Conservation (phyloP, 1,140 invertebrate species). For the Zophobas atratus region DNA sequence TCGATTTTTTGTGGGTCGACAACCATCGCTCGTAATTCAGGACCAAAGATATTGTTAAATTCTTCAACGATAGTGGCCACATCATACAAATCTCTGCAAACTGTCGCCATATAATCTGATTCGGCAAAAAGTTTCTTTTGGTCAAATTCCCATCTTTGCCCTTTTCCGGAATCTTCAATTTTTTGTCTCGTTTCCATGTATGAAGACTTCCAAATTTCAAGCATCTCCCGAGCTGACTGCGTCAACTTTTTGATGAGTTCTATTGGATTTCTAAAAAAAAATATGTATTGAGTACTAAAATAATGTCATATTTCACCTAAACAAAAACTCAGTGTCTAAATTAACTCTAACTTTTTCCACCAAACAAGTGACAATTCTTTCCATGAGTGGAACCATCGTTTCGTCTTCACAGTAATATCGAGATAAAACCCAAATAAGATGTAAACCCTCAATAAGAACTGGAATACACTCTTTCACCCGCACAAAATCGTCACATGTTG, state of each 20-base stretch:
- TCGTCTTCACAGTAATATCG: constrained; percentile 82
- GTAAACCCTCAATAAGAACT: constrained; percentile 84
- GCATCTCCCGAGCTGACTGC: constrained; percentile 75
- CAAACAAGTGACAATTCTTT: constrained; percentile 85
- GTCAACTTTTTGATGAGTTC: constrained; percentile 56
- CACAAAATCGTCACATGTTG: constrained; percentile 74
- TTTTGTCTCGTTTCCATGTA: constrained; percentile 82
- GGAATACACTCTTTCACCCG: constrained; percentile 81
- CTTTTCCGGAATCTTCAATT: constrained; percentile 88
- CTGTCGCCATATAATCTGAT: constrained; percentile 86
- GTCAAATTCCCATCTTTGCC: constrained; percentile 92
- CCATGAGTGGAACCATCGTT: constrained; percentile 83
- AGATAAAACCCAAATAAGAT: constrained; percentile 88
- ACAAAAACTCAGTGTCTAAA: constrained; percentile 81
- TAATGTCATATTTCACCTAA: constrained; percentile 71
- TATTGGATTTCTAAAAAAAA: constrained; percentile 59
- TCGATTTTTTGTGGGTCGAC: constrained; percentile 89
- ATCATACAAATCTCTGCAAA: constrained; percentile 84
- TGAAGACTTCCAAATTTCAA: constrained; percentile 82
- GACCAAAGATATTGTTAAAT: constrained; percentile 91
- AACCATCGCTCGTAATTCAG: constrained; percentile 88
- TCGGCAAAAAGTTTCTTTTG: constrained; percentile 83
- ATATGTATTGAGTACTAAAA: not conserved
- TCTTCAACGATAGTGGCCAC: constrained; percentile 85
- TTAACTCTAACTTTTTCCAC: constrained; percentile 81